phyloP scores from a whole-genome alignment of 92 coral and sea anemone genomes.

The Porites rus region DNA sequence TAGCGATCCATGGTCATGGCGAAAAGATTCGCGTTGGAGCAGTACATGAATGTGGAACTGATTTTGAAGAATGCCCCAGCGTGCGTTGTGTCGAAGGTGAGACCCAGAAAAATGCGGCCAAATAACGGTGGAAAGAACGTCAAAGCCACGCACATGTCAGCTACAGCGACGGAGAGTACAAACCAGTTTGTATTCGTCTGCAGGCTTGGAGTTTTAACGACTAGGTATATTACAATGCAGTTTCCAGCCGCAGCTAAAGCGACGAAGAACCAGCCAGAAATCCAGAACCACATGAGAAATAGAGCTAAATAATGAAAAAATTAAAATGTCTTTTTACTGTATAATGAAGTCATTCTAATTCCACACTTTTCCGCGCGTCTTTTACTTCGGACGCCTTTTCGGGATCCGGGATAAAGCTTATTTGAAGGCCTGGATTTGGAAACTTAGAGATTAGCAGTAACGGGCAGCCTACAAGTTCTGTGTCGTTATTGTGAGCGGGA shows the following conservation, averaged over 20 bases:
- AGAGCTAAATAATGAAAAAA: background rate
- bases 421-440: too few relatives aligned
- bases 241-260: background rate
- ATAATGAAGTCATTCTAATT: too few relatives aligned
- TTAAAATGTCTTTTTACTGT: background rate
- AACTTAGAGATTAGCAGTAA: too few relatives aligned
- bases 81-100: background rate
- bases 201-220: background rate
- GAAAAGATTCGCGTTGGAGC: constrained; percentile 5
- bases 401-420: too few relatives aligned
- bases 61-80: background rate
- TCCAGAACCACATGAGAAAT: background rate
- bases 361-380: too few relatives aligned
- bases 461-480: too few relatives aligned
- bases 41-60: background rate
- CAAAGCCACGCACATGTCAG: background rate
- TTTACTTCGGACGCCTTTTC: too few relatives aligned
- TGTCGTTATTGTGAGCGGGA: too few relatives aligned
- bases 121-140: background rate
- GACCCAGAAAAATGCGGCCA: background rate
- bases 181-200: background rate
- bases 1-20: constrained; percentile 55
- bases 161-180: background rate
- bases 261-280: background rate
- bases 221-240: background rate